Evolutionary conservation across 2,113 vertebrate genomes (phyloP).

Genomic region (Megaptera novaeangliae): DNA sequence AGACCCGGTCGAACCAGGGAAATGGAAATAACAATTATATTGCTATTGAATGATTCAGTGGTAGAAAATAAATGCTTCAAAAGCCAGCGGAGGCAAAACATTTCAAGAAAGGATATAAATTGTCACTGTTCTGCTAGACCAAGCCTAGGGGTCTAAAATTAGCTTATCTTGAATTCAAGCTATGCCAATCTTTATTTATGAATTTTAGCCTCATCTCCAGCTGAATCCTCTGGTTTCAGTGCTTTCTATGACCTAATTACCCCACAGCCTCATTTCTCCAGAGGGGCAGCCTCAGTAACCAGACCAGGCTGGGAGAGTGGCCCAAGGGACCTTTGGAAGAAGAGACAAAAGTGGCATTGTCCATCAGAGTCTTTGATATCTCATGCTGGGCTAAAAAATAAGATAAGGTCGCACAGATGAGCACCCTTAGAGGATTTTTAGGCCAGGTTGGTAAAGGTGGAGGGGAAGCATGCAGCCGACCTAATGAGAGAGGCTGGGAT

Average conservation of each 20-base stretch:
- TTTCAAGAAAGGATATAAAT: slow-evolving; percentile 47
- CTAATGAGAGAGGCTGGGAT: not conserved
- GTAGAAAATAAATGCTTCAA: slow-evolving; percentile 71
- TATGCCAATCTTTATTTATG: slow-evolving; percentile 30
- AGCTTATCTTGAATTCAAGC: not conserved
- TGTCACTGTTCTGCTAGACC: slow-evolving; percentile 4
- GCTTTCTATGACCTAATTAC: slow-evolving; percentile 56
- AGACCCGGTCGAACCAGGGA: slow-evolving; percentile 71
- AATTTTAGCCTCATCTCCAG: slow-evolving; percentile 40
- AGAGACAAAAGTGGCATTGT: slow-evolving; percentile 32
- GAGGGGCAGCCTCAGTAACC: not conserved
- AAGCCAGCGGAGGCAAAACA: slow-evolving; percentile 40
- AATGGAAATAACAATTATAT: slow-evolving; percentile 77
- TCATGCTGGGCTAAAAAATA: not conserved
- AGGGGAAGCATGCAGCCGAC: not conserved
- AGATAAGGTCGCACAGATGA: not conserved
- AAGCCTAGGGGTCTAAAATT: slow-evolving; percentile 49
- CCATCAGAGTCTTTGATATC: not conserved
- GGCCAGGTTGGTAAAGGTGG: not conserved
- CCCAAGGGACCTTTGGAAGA: slow-evolving; percentile 7
- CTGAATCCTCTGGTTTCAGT: not conserved
- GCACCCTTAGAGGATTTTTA: not conserved
- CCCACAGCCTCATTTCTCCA: not conserved
- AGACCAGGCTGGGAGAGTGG: not conserved
- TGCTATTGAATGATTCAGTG: slow-evolving; percentile 73